Evolutionary conservation across 2,888 invertebrate species (phyloP), one percentile per base, ranked within the genome.

Genomic region (Erebia palarica): DNA sequence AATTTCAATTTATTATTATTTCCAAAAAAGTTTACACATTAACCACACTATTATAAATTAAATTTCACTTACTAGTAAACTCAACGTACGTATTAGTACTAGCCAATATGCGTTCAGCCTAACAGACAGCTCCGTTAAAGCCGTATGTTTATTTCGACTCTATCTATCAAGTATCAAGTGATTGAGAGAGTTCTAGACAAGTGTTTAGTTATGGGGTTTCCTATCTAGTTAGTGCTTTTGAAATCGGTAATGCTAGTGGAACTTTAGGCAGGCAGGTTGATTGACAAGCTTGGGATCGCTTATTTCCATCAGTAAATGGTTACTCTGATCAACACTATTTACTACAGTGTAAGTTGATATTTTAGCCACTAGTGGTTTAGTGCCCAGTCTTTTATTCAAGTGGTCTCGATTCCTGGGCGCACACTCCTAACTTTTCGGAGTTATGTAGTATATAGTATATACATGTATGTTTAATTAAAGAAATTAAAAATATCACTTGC

Each of bases 191-290:
- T 63, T 63, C 21, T 49, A 63, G 49, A 63, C 63, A 63, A 21
- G 63, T 63, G 63, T 21, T 49, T 63, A 47, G 49, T 63, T 63
- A 63, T 63, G 49, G 63, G 14, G 18, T 63, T n/a, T 63, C 21
- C 44, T 63, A 63, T 63, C 63, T 63, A 63, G 63, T 63, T 63
- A 63, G 63, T 63, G 63, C 63, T 63, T 63, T 63, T 63, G 63
- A 47, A 63, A 63, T 49, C 11, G 18, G 18, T 27, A 63, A 49
- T 63, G 63, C 47, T 49, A 14, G 21, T 10, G 18, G 49, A 21
- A 14, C 18, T 21, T 63, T 11, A 18, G 18, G 8, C 5, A 8
- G 9, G 16, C 42, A 27, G 57, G 1, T 14, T 47, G 63, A 49
- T 49, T 63, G 63, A 63, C 63, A 63, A 21, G 63, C 8, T 63